Conservation (phyloP, 1,140 invertebrate genomes). For the Cryptotermes secundus region DNA sequence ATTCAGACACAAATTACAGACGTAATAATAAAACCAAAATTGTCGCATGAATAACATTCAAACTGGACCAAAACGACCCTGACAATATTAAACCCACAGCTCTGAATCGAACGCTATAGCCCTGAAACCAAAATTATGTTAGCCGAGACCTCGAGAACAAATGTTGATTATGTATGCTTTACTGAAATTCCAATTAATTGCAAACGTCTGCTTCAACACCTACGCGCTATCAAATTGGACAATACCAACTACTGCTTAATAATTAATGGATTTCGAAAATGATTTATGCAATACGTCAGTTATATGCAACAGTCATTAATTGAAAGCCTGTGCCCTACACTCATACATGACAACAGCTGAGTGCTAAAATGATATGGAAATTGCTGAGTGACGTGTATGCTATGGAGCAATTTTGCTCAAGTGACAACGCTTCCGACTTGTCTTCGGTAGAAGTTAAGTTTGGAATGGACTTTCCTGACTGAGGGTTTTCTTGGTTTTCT, state of each 20-base stretch:
- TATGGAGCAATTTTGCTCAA: too few relatives aligned
- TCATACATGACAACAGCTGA: neutral
- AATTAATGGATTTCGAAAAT: constrained; percentile 8
- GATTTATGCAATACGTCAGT: neutral
- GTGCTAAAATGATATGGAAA: neutral
- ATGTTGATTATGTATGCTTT: neutral
- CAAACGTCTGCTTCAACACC: neutral
- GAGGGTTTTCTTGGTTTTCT: too few relatives aligned
- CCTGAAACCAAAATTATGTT: constrained; percentile 7
- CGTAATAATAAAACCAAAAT: too few relatives aligned
- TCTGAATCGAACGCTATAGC: too few relatives aligned
- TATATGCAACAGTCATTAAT: neutral
- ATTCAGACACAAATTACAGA: too few relatives aligned
- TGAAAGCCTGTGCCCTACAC: neutral
- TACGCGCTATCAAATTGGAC: neutral
- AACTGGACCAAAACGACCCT: too few relatives aligned
- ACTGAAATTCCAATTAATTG: neutral
- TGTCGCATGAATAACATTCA: too few relatives aligned
- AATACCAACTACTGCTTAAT: neutral
- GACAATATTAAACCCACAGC: too few relatives aligned
- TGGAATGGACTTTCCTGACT: too few relatives aligned
- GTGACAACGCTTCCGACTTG: too few relatives aligned
- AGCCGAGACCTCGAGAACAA: neutral
- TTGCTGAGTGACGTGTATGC: too few relatives aligned
- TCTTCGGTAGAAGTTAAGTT: too few relatives aligned